Base-by-base conservation (phyloP, 64 coral and sea anemone species). In the Dendronephthya gigantea region DNA sequence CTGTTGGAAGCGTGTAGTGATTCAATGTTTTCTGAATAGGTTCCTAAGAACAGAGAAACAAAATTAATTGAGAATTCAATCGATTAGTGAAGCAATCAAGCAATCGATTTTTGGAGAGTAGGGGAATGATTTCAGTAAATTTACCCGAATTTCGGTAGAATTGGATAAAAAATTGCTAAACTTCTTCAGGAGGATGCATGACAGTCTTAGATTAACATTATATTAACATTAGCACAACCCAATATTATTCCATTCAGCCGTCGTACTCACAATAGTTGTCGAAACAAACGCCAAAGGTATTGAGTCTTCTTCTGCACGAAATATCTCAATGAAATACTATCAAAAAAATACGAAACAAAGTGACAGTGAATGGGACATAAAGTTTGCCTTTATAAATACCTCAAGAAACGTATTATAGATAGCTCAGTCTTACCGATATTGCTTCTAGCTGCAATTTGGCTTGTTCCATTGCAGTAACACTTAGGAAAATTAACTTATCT, bases 291-390 rank as follows among this genome's bases (percentile, higher is more conserved):
- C 25, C 30, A 79, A 39, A 15, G 72, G 36, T 28, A 79, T 39
- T 15, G 36, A 5, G 28, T 79, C 72, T 34, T 39, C 32, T 39
- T 79, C 72, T 12, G 72, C 14, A 16, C 72, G 72, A 39, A 79
- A 79, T 79, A 79, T 79, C 17, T 79, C 72, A 39, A 79, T 79
- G 72, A 79, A 79, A 79, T 79, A 79, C 72, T 79, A 39, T 36
- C 19, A 79, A 39, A 79, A 79, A 79, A 33, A 16, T 33, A 79
- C 34, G 32, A 45, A 45, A 15, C 35, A 22, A 3, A 27, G 35
- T 4, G 25, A 33, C 31, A 76, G 31, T 70, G 66, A 6, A 76
- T 28, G 7, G 28, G 31, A 33, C 10, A 12, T 8, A 22, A 1
- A 8, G 13, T 52, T 1, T 1, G 50, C 1, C 13, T 22, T 16